Percentiles rank a stretch among this genome's conserved stretches.
Conservation (phyloP, 2,888 invertebrate genomes). For the Caenorhabditis imperialis region DNA sequence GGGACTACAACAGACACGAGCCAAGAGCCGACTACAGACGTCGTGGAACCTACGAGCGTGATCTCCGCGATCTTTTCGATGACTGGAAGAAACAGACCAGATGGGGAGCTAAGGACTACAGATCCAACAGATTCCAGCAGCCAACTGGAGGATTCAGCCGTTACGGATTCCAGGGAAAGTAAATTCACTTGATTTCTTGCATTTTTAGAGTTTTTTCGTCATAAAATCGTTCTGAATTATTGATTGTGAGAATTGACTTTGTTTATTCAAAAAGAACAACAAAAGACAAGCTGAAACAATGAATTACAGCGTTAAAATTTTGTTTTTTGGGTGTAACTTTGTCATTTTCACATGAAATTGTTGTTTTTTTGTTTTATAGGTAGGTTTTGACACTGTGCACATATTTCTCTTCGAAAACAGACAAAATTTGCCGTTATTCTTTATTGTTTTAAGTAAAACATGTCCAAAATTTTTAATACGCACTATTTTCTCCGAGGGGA, state of each 20-base stretch:
- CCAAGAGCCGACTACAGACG: constrained; percentile 14
- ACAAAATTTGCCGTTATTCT: no score
- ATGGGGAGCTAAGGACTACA: constrained; percentile 45
- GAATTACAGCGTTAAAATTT: no score
- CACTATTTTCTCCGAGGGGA: no score
- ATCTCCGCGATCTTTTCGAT: constrained; percentile 31
- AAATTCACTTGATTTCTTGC: not conserved
- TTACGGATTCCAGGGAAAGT: constrained; percentile 43
- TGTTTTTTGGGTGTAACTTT: no score
- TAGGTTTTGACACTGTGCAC: no score
- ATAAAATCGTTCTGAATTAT: constrained; percentile 5
- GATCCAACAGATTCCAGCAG: constrained; percentile 37
- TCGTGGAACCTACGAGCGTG: constrained; percentile 34
- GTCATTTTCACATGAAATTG: no score
- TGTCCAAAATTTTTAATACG: no score
- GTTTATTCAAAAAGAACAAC: no score
- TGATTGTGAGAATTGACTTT: not conserved
- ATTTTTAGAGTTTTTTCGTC: not conserved
- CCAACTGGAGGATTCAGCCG: constrained; percentile 41
- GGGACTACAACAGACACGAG: constrained; percentile 41
- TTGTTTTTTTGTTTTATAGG: no score
- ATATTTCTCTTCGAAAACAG: no score
- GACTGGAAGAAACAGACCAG: constrained; percentile 49
- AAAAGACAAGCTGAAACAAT: no score
- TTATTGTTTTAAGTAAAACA: no score